Percentiles rank a stretch among this genome's conserved stretches.
Evolutionary conservation across 2,113 vertebrate species (phyloP).

Genomic region (Pterocles burchelli): DNA sequence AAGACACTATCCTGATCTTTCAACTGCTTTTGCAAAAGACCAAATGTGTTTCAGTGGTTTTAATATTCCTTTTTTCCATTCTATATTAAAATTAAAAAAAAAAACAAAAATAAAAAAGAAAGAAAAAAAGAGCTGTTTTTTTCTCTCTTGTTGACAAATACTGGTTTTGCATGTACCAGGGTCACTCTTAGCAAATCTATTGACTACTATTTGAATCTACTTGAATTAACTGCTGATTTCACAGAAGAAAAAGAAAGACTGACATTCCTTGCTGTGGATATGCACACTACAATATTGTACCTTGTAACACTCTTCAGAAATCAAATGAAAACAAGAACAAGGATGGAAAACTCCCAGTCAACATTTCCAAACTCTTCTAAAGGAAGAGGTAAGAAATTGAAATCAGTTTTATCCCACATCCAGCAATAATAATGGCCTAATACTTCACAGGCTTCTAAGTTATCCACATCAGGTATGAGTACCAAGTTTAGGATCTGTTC

Average conservation of each 20-base stretch:
- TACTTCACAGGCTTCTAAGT: neutral
- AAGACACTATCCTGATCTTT: neutral
- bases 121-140: accelerated
- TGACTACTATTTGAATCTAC: neutral
- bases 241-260: neutral
- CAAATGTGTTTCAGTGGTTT: neutral
- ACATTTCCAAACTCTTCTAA: neutral
- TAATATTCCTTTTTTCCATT: neutral
- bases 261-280: neutral
- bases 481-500: neutral
- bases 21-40: neutral
- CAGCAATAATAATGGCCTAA: neutral
- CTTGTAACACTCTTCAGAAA: neutral
- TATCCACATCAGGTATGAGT: neutral
- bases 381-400: neutral
- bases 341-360: neutral
- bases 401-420: neutral
- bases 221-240: neutral
- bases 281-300: neutral
- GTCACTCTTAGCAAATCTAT: neutral
- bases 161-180: neutral
- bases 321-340: neutral
- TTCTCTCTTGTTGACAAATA: neutral
- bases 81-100: neutral
- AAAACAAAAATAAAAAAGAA: accelerated